A percentile compares a stretch with the other conserved stretches of the same genome.
Conservation (phyloP, 64 coral and sea anemone genomes). For the Hydrozoanthus tunicans region DNA sequence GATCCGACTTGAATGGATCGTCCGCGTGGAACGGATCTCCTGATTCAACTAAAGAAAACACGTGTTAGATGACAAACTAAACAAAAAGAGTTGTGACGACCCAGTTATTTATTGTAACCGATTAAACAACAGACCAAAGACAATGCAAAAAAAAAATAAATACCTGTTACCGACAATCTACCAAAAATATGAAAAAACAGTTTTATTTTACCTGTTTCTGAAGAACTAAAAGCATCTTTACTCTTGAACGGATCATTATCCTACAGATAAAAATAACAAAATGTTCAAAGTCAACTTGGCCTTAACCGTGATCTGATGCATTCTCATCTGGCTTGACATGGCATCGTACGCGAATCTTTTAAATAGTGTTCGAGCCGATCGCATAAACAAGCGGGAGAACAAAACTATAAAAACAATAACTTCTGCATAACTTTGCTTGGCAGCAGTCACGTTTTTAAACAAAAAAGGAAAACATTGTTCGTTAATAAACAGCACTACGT, state of each 20-base stretch:
- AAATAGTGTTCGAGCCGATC: too few species aligned
- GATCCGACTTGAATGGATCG: slow-evolving; percentile 98
- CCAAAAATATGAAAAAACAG: not conserved
- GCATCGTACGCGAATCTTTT: too few species aligned
- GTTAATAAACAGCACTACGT: too few species aligned
- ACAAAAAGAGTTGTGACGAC: not conserved
- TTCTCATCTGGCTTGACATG: too few species aligned
- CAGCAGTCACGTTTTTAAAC: too few species aligned
- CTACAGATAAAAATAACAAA: slow-evolving; percentile 21
- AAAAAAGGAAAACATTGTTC: too few species aligned
- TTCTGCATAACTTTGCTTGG: not conserved
- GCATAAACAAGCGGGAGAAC: too few species aligned
- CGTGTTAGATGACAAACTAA: not conserved
- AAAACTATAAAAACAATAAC: not conserved
- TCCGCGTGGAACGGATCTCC: slow-evolving; percentile 92
- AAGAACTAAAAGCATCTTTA: slow-evolving; percentile 89
- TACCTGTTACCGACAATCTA: not conserved
- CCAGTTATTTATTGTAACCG: not conserved
- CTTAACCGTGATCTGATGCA: not conserved
- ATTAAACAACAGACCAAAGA: not conserved
- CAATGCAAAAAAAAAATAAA: not conserved
- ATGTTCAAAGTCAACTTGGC: not conserved
- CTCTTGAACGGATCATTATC: slow-evolving; percentile 96
- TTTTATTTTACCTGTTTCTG: slow-evolving; percentile 68
- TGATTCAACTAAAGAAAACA: slow-evolving; percentile 65